Conservation (phyloP, 2,888 invertebrate genomes). For the Asteroscopus sphinx region DNA sequence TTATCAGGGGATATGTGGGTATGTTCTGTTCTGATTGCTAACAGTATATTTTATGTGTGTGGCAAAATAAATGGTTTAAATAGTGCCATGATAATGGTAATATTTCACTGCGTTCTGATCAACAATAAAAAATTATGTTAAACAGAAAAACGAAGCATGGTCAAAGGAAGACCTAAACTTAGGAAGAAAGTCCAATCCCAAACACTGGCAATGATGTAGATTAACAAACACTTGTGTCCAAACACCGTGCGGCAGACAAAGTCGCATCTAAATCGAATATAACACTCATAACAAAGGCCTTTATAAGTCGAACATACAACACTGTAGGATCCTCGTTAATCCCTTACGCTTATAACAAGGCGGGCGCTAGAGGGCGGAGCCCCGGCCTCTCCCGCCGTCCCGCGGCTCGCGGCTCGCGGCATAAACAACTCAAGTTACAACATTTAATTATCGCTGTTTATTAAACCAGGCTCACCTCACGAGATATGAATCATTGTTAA, state of each 20-base stretch:
- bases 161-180: no score
- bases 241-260: neutral
- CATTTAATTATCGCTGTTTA: constrained; percentile 89
- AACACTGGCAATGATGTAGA: no score
- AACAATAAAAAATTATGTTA: no score
- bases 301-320: constrained; percentile 37
- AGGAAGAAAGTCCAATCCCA: no score
- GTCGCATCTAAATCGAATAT: constrained; percentile 4
- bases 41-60: no score
- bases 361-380: constrained; percentile 77
- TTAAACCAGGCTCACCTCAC: constrained; percentile 82
- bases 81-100: no score
- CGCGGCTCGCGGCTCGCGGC: constrained; percentile 49
- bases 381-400: constrained; percentile 69
- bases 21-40: no score
- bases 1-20: no score
- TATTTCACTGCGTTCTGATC: no score
- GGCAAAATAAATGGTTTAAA: no score
- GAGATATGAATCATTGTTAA: constrained; percentile 75
- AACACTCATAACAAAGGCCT: constrained; percentile 33
- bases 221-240: constrained; percentile 1
- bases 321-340: constrained; percentile 77
- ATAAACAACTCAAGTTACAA: constrained; percentile 87
- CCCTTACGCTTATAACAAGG: constrained; percentile 74
- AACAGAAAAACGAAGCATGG: no score